phyloP scores from a whole-genome alignment of 2,888 invertebrate genomes.

The Cylindroiulus punctatus region DNA sequence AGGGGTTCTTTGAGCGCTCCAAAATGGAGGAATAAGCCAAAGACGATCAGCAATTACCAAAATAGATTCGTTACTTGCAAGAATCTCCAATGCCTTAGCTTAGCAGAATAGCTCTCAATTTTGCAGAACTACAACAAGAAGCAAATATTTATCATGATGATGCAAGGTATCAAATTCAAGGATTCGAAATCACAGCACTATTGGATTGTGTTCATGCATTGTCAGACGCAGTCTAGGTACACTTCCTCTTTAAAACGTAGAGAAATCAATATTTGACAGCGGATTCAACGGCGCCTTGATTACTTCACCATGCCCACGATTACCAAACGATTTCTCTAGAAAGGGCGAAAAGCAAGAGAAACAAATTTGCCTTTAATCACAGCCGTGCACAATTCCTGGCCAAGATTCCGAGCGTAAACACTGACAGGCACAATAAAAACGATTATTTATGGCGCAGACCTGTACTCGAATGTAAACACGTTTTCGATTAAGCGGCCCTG shows the following conservation, averaged over 20 bases:
- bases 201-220: no score
- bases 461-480: slow-evolving; percentile 16
- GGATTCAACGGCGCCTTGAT: background rate
- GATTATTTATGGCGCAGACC: background rate
- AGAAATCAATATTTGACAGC: background rate
- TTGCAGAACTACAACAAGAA: no score
- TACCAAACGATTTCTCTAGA: background rate
- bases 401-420: background rate
- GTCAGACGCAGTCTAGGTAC: no score
- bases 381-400: background rate
- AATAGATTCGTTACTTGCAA: background rate
- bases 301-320: background rate
- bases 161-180: no score
- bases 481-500: background rate
- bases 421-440: background rate
- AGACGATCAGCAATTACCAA: background rate
- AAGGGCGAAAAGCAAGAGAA: background rate
- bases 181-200: no score
- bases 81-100: no score
- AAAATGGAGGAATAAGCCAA: background rate
- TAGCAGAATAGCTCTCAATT: no score
- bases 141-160: no score
- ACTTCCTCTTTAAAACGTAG: background rate
- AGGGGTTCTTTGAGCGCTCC: background rate
- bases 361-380: background rate